Conservation (phyloP, 2,797 vertebrate genomes). For the Tokudaia tokunoshimensis region DNA sequence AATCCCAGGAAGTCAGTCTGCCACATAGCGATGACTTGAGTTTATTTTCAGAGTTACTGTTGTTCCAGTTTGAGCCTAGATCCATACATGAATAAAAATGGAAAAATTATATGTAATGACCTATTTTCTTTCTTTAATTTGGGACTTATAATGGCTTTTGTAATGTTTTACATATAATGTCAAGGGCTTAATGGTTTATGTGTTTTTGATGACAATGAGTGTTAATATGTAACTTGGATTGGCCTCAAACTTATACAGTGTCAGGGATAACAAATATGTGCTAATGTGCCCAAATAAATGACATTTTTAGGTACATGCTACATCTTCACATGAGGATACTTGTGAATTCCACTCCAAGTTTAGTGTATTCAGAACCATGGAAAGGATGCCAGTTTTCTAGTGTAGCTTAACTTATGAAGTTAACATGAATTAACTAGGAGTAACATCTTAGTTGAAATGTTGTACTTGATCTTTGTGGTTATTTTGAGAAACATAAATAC, state of each 20-base stretch:
- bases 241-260: not conserved
- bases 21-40: not conserved
- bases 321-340: not conserved
- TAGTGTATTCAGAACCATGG: not conserved
- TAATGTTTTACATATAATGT: slow-evolving; percentile 23
- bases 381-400: not conserved
- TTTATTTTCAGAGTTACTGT: slow-evolving; percentile 28
- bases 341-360: not conserved
- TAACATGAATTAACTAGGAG: slow-evolving; percentile 1
- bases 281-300: not conserved
- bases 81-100: not conserved
- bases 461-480: not conserved
- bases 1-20: not conserved
- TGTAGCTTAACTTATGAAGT: not conserved
- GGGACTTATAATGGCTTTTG: not conserved
- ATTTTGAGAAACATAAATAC: not conserved
- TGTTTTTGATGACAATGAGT: not conserved
- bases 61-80: not conserved
- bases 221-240: not conserved
- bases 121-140: not conserved
- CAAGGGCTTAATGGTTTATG: not conserved
- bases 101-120: not conserved
- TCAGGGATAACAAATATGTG: not conserved
- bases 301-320: not conserved
- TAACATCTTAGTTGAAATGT: not conserved